Conservation (phyloP, 2,888 invertebrate species). For the Aplocera efformata region DNA sequence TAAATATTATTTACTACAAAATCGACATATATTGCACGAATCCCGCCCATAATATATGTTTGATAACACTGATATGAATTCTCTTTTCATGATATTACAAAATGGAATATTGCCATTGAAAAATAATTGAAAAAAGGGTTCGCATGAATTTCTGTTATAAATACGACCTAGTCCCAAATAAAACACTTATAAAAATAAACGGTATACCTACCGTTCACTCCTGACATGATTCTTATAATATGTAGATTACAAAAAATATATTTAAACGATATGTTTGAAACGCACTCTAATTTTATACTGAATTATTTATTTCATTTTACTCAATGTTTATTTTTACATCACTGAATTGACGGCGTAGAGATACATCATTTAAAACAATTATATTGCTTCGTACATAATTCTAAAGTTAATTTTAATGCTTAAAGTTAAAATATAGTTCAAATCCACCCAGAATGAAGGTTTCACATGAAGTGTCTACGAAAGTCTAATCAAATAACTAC, state of each 20-base stretch:
- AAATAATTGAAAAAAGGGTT: too few species aligned
- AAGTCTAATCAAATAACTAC: too few species aligned
- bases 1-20: slow-evolving; percentile 3
- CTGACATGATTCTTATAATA: too few species aligned
- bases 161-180: too few species aligned
- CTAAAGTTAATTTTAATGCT: slow-evolving; percentile 55
- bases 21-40: slow-evolving; percentile 38
- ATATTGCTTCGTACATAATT: slow-evolving; percentile 50
- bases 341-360: slow-evolving; percentile 79
- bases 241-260: slow-evolving; percentile 9
- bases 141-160: too few species aligned
- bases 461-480: not conserved
- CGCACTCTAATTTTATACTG: slow-evolving; percentile 34
- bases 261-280: slow-evolving; percentile 13
- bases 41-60: slow-evolving; percentile 33
- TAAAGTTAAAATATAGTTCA: slow-evolving; percentile 24
- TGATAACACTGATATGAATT: too few species aligned
- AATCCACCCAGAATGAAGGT: not conserved
- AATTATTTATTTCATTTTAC: slow-evolving; percentile 51
- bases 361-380: slow-evolving; percentile 57
- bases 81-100: too few species aligned
- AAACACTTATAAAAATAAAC: too few species aligned
- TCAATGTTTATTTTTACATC: slow-evolving; percentile 65
- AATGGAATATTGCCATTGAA: too few species aligned
- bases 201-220: too few species aligned